Evolutionary conservation across 2,797 vertebrate genomes (phyloP), one percentile per base, ranked within the genome.

Genomic region (Dipus sagitta): DNA sequence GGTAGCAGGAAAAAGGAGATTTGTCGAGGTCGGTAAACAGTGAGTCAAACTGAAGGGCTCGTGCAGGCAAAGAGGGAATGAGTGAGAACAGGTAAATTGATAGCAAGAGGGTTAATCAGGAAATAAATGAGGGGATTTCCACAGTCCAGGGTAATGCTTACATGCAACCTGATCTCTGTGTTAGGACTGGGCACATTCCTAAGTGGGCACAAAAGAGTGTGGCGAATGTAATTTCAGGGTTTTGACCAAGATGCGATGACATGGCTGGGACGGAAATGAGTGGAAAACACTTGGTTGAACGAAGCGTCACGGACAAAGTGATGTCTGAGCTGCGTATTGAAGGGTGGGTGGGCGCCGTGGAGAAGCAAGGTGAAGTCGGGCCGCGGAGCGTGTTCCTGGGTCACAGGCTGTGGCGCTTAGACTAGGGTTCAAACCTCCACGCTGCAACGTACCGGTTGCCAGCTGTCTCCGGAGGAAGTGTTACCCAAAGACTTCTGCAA

Each of bases 391-490:
- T 2, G 32, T 42, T 26, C 72, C 38, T 4, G 15, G 26, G 42
- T 0, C 20, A 47, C 6, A 68, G 74, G 24, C 30, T 52, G 34
- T n/a, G 38, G n/a, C 42, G 11, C 9, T 42, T 12, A 26, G 72
- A 86, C 24, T 6, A 71, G 58, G 20, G 18, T n/a, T 83, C 81
- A 76, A 67, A 71, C 67, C 34, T 52, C 26, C 64, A 38, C 38
- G 54, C 34, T 74, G 15, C 52, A 38, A 11, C 2, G 3, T 64
- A 20, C 38, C 38, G 64, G 80, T 32, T 62, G 24, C 11, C 54
- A 17, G 54, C 54, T 70, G 47, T 86, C 68, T 88, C 78, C 71
- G 68, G 80, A 79, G 77, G 77, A 80, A 83, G 54, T n/a, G 68
- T 86, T 71, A 70, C 79, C 10, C 10, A 62, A 24, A 20, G 32